These are phyloP conservation scores for Percopsis transmontana DNA, from an alignment of 2,113 vertebrate genomes.

Conservation along the genomic window DNA sequence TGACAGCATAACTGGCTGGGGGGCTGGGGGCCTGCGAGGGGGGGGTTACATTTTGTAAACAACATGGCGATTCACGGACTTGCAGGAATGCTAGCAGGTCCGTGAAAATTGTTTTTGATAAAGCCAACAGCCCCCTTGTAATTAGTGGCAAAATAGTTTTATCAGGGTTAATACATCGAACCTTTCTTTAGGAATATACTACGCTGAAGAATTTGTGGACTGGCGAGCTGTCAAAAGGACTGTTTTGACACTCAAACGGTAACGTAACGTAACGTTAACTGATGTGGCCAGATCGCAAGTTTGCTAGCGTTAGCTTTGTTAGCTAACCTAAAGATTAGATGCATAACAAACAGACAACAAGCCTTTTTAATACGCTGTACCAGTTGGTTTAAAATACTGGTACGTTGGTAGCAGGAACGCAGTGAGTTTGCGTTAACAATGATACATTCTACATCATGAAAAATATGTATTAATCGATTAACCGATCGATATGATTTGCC, in stretches of 20 bases:
- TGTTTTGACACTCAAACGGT: constrained; percentile 55
- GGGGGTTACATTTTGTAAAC: constrained; percentile 74
- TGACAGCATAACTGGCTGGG: constrained; percentile 54
- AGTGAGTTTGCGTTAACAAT: too few relatives aligned
- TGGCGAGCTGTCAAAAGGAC: constrained; percentile 46
- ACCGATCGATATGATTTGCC: too few relatives aligned
- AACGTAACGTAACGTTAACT: constrained; percentile 15
- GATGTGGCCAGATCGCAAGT: background rate
- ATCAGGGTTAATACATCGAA: background rate
- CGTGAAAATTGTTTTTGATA: constrained; percentile 12
- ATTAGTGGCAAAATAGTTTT: background rate
- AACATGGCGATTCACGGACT: constrained; percentile 75
- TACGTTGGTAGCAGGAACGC: background rate
- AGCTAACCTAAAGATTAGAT: constrained; percentile 26
- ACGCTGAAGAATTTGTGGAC: constrained; percentile 18
- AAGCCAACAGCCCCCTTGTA: background rate
- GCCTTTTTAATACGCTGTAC: background rate
- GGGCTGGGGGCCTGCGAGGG: constrained; percentile 44
- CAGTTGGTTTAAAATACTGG: background rate
- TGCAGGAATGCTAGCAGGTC: constrained; percentile 26
- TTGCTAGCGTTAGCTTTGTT: constrained; percentile 44
- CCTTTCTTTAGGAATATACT: background rate
- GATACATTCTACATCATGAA: too few relatives aligned
- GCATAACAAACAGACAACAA: background rate
- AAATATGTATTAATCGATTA: too few relatives aligned